Evolutionary conservation across 2,888 invertebrate genomes (phyloP), one percentile per base, ranked within the genome.

Genomic region (Endomychus coccineus): DNA sequence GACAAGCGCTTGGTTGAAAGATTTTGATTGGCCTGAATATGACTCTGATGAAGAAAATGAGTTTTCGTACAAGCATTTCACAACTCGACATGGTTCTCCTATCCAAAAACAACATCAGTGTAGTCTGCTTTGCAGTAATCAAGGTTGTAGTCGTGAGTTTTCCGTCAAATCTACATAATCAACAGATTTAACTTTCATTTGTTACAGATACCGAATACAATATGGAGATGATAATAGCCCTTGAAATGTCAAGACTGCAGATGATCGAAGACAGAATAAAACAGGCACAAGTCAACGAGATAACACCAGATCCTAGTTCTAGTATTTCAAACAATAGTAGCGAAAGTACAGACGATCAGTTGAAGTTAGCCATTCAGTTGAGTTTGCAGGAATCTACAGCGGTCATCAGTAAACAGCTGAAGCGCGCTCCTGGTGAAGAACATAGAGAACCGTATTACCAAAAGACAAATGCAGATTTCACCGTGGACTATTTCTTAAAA

Each of bases 241-340:
- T 79, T 39, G 79, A 79, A 59, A 78, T 80, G 78, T 79, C 79
- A 1, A 66, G 78, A 10, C 64, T 80, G 25, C 78, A 79, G 62
- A 75, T 75, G 69, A 70, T 78, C 28, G 73, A 75, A 56, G 79
- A 80, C 51, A 62, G 70, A 46, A 66, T 71, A 54, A 70, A 70
- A 45, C 67, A 70, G 57, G 67, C 56, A 21, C 68, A 59, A 45
- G 58, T 55, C n/a, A 55, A 53, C 28, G 46, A 47, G 7, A 52
- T 48, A 7, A 51, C 55, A 5, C 51, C 57, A 2, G 64, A 65
- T 47, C 61, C 59, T 11, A 59, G 63, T 34, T 64, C 62, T 2
- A 65, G 63, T 40, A 56, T 62, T 32, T 60, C 62, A n/a, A 65
- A 60, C 38, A 60, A 61, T 40, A 63, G 56, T 42, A 58, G 57